Percentiles rank a stretch among this genome's conserved stretches.
Conservation (phyloP, 1,140 invertebrate species). For the Lordiphosa collinella region DNA sequence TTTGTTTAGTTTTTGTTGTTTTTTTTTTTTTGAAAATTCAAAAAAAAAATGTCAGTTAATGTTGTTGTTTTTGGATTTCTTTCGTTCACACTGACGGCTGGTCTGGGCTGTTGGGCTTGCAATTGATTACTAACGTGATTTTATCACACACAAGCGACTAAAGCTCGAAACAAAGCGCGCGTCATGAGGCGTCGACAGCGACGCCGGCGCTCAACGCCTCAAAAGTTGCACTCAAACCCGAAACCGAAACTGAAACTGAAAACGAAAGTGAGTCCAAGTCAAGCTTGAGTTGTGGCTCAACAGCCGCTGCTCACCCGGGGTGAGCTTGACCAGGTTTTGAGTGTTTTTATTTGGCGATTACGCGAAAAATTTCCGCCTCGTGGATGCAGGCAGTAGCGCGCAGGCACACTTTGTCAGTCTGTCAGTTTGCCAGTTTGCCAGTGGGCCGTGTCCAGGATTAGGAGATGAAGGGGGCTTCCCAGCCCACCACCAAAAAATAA, state of each 20-base stretch:
- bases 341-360: constrained; percentile 34
- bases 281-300: constrained; percentile 25
- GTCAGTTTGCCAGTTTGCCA: constrained; percentile 43
- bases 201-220: constrained; percentile 44
- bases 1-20: constrained; percentile 15
- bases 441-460: constrained; percentile 55
- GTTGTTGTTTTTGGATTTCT: constrained; percentile 8
- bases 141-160: constrained; percentile 79
- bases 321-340: constrained; percentile 32
- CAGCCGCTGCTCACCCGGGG: neutral
- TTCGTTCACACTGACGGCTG: constrained; percentile 28
- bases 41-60: neutral
- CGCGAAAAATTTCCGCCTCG: constrained; percentile 60
- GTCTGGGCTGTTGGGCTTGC: constrained; percentile 78
- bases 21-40: constrained; percentile 8
- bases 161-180: constrained; percentile 75
- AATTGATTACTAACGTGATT: constrained; percentile 80
- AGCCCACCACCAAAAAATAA: neutral
- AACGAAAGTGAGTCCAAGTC: constrained; percentile 56
- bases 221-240: constrained; percentile 24
- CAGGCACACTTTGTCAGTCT: constrained; percentile 35
- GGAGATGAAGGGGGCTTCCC: constrained; percentile 19
- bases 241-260: constrained; percentile 42
- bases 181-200: constrained; percentile 26
- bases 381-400: constrained; percentile 25